Percentiles rank a stretch among this genome's conserved stretches.
These are phyloP conservation scores for Nesogale talazaci DNA, from an alignment of 2,113 vertebrate genomes.

Conservation along the genomic window DNA sequence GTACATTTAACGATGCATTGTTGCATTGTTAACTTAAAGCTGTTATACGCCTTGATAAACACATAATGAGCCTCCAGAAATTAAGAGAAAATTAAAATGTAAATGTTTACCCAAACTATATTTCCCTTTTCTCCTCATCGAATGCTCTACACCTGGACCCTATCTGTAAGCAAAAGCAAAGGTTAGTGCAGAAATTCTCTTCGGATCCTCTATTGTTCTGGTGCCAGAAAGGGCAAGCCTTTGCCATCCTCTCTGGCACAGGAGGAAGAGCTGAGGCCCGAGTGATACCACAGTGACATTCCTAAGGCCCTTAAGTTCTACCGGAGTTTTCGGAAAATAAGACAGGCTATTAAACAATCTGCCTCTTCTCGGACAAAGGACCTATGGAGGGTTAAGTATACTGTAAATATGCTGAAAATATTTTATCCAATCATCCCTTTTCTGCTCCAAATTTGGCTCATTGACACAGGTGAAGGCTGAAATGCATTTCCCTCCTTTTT, in stretches of 20 bases:
- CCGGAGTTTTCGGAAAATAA: slow-evolving; percentile 47
- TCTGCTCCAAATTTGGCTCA: not conserved
- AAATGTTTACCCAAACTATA: slow-evolving; percentile 82
- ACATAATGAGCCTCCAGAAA: slow-evolving; percentile 81
- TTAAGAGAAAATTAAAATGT: slow-evolving; percentile 86
- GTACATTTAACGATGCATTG: slow-evolving; percentile 75
- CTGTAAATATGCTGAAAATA: not conserved
- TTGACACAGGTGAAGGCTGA: not conserved
- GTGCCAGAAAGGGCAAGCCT: not conserved
- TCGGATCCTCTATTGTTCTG: rapidly evolving
- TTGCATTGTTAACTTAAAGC: slow-evolving; percentile 85
- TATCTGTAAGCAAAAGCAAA: slow-evolving; percentile 55
- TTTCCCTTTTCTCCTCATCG: not conserved
- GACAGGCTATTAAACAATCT: slow-evolving; percentile 34
- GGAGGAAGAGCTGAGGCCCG: not conserved
- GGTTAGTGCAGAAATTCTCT: not conserved
- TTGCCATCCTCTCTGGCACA: not conserved
- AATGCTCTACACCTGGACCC: slow-evolving; percentile 47
- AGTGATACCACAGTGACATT: rapidly evolving
- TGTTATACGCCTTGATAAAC: slow-evolving; percentile 82
- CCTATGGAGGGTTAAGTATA: slow-evolving; percentile 2
- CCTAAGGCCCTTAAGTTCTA: not conserved
- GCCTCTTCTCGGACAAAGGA: not conserved
- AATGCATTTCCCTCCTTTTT: not conserved
- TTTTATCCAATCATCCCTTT: not conserved